A percentile compares a stretch with the other conserved stretches of the same genome.
phyloP scores from a whole-genome alignment of 2,888 invertebrate species.

The Cryptocheilus praepositus region DNA sequence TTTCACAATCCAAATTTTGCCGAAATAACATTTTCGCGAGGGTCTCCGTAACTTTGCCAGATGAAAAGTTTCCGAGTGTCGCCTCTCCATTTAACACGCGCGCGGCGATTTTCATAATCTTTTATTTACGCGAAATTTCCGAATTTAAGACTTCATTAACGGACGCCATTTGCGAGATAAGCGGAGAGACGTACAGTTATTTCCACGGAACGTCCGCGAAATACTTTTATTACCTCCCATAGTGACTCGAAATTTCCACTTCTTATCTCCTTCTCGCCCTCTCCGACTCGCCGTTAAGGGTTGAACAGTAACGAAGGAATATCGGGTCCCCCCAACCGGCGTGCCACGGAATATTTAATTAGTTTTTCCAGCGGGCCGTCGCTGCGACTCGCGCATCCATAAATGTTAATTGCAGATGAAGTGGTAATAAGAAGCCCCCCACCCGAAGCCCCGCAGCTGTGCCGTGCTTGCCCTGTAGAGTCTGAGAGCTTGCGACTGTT shows the following conservation, averaged over 20 bases:
- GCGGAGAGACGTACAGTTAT: too few relatives aligned
- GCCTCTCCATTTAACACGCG: too few relatives aligned
- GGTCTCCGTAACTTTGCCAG: too few relatives aligned
- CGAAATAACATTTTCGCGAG: too few relatives aligned
- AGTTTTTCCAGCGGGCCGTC: slow-evolving; percentile 69
- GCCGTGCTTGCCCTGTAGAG: neutral
- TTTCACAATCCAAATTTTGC: too few relatives aligned
- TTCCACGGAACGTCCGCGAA: too few relatives aligned
- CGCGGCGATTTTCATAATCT: too few relatives aligned
- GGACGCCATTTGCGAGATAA: too few relatives aligned
- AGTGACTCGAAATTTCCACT: slow-evolving; percentile 11
- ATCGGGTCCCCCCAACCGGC: slow-evolving; percentile 31
- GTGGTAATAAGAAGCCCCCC: slow-evolving; percentile 71
- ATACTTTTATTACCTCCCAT: too few relatives aligned
- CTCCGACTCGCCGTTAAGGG: slow-evolving; percentile 42
- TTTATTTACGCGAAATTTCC: too few relatives aligned
- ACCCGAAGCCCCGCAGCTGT: slow-evolving; percentile 34
- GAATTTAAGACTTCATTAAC: too few relatives aligned
- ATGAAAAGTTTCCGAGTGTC: too few relatives aligned
- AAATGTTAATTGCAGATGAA: slow-evolving; percentile 76
- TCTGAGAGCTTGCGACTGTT: neutral
- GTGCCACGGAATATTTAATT: slow-evolving; percentile 72
- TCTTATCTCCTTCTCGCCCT: slow-evolving; percentile 34
- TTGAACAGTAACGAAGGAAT: slow-evolving; percentile 17
- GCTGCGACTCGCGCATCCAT: slow-evolving; percentile 61